These are phyloP conservation scores for Acleris cristana DNA, from an alignment of 2,888 invertebrate genomes.

Conservation along the genomic window DNA sequence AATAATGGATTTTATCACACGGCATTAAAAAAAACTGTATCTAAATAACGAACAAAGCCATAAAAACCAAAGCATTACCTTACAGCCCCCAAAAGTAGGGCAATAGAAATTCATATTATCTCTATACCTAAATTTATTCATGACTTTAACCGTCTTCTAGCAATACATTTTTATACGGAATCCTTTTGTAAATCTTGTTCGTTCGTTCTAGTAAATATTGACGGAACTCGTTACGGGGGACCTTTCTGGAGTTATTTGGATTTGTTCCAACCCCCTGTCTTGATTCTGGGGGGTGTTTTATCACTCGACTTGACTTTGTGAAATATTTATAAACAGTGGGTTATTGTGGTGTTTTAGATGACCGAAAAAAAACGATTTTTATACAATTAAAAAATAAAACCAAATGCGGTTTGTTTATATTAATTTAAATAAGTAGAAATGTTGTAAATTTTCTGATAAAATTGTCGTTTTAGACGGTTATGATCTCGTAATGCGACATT, in stretches of 20 bases:
- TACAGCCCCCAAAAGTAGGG: constrained; percentile 9
- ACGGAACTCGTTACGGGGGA: constrained; percentile 23
- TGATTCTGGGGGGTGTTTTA: constrained; percentile 21
- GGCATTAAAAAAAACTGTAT: no score
- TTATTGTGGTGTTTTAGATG: no score
- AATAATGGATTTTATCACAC: no score
- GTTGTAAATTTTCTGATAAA: no score
- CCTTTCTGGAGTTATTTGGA: constrained; percentile 29
- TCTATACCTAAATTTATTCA: constrained; percentile 34
- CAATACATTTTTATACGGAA: neutral
- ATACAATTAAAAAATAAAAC: no score
- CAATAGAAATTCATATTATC: constrained; percentile 35
- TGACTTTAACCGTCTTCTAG: constrained; percentile 1
- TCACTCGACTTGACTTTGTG: constrained; percentile 5
- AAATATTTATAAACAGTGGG: constrained; percentile 6
- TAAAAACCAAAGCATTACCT: constrained; percentile 1
- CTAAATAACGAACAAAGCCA: neutral
- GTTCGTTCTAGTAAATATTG: constrained; percentile 31
- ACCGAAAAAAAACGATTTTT: no score
- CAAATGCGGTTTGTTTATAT: no score
- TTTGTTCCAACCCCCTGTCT: constrained; percentile 29
- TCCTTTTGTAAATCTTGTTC: constrained; percentile 20
- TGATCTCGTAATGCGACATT: no score
- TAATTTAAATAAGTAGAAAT: no score
- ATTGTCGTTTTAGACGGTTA: no score